Base-by-base conservation (phyloP, 2,888 invertebrate species). In the Lycaena phlaeas region DNA sequence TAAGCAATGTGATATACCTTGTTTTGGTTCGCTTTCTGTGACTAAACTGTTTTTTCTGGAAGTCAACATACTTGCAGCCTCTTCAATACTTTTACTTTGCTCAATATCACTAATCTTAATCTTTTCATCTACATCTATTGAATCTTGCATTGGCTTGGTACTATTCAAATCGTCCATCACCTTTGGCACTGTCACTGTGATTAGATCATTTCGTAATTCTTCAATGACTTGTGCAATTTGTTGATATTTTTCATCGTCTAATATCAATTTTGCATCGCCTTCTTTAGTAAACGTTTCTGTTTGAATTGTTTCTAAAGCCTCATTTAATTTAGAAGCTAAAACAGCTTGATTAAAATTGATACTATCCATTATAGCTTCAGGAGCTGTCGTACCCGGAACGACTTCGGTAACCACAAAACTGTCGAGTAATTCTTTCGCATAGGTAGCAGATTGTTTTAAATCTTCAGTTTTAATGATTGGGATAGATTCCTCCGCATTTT, bases 401-500 rank as follows among this genome's bases (percentile, higher is more conserved):
- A 43, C 41, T 42, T 63, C 52, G 26, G 52, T 40, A 2, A 42
- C 34, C 4, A 50, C 39, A 11, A 75, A 52, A 42, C 52, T 66
- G 43, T 71, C 61, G 14, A 61, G 62, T 30, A 78, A 50, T 43
- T 76, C 65, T 47, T 57, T 61, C 1, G 72, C 76, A 38, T 70
- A 60, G 18, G 61, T 49, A 15, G 64, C 56, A 0, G 70, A 58
- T 45, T 73, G 61, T 46, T 66, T 59, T 1, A 72, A 50, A 28
- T 71, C 56, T 27, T 73, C 65, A 22, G 68, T 48, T 41, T 66
- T 63, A 27, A 73, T 58, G 3, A 67, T 42, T 26, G 68, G 63
- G 7, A 66, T 64, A 42, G 68, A 59, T 63, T 76, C 74, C 57
- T 73, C 68, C 6, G 74, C 59, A 22, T 66, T 64, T 61, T 76